Percentiles rank a stretch among this genome's conserved stretches.
These are phyloP conservation scores for Pyrrhosoma nymphula DNA, from an alignment of 2,888 invertebrate species.

Conservation along the genomic window DNA sequence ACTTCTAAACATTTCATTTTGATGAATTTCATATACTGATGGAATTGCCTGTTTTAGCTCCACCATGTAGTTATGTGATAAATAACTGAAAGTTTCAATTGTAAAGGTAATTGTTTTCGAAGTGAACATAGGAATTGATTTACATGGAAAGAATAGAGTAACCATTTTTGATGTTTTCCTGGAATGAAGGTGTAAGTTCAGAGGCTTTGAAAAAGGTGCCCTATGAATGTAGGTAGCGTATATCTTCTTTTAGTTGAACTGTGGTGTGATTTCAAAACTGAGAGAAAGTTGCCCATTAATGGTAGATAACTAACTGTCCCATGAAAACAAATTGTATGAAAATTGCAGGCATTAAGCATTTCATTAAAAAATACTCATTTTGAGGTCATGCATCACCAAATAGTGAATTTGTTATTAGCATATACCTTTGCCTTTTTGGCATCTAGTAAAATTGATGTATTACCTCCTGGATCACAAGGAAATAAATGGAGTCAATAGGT, in stretches of 20 bases:
- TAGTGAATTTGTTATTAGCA: slow-evolving; percentile 3
- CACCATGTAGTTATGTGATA: slow-evolving; percentile 26
- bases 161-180: slow-evolving; percentile 37
- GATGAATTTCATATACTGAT: neutral
- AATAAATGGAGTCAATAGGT: slow-evolving; percentile 19
- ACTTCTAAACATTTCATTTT: slow-evolving; percentile 32
- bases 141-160: neutral
- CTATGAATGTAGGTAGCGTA: slow-evolving; percentile 59
- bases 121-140: neutral
- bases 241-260: slow-evolving; percentile 66
- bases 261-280: slow-evolving; percentile 63
- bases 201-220: slow-evolving; percentile 58
- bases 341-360: slow-evolving; percentile 21
- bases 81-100: neutral
- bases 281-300: slow-evolving; percentile 57
- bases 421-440: neutral
- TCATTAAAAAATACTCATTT: neutral
- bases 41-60: slow-evolving; percentile 53
- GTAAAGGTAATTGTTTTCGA: slow-evolving; percentile 13
- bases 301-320: slow-evolving; percentile 58
- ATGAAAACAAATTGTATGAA: slow-evolving; percentile 41
- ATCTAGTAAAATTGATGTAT: slow-evolving; percentile 31
- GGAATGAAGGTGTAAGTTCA: slow-evolving; percentile 57
- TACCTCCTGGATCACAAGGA: neutral
- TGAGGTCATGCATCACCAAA: neutral